A percentile compares a stretch with the other conserved stretches of the same genome.
Evolutionary conservation across 1,140 invertebrate species (phyloP).

Genomic region (Bombus sylvicola): DNA sequence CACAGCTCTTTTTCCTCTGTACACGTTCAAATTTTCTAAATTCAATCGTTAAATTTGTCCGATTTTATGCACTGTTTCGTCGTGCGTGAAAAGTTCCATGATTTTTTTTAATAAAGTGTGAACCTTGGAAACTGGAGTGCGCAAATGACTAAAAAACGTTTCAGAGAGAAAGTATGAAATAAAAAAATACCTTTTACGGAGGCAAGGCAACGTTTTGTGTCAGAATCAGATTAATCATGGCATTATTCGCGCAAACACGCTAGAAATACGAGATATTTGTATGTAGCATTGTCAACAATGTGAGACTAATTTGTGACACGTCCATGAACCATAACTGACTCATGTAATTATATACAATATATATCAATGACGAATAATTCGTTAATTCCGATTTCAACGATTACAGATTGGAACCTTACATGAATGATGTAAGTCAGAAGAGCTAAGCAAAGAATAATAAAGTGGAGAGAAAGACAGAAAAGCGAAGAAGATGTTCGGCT

Average conservation of each 20-base stretch:
- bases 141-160: neutral
- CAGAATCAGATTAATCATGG: neutral
- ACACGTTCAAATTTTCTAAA: neutral
- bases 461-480: conserved; percentile 54
- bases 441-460: conserved; percentile 48
- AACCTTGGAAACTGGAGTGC: neutral
- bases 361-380: neutral
- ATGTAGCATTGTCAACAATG: neutral
- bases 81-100: neutral
- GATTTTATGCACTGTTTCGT: neutral
- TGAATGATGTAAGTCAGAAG: conserved; percentile 38
- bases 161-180: neutral
- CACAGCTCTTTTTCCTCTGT: neutral
- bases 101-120: neutral
- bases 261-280: neutral
- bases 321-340: neutral
- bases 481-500: conserved; percentile 73
- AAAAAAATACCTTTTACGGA: neutral
- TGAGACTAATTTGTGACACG: neutral
- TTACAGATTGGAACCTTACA: conserved; percentile 55
- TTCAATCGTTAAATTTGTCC: neutral
- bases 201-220: neutral
- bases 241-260: neutral
- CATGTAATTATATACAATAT: neutral
- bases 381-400: neutral